Conservation (phyloP, 1,140 invertebrate species). For the Bombus breviceps region DNA sequence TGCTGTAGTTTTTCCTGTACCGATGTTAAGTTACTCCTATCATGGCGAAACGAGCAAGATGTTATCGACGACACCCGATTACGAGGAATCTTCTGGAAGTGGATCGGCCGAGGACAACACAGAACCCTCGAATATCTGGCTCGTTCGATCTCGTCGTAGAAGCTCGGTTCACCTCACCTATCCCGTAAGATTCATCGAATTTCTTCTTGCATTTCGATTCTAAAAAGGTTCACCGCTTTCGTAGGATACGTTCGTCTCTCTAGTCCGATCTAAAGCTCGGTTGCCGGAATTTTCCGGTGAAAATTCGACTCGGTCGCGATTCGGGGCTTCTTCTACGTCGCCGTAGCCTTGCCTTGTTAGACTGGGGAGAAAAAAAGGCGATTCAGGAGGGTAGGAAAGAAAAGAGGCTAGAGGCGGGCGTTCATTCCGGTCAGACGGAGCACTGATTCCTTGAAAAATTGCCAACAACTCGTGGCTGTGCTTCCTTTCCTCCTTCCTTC, state of each 20-base stretch:
- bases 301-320: slow-evolving; percentile 42
- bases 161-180: slow-evolving; percentile 2
- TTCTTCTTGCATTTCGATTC: slow-evolving; percentile 52
- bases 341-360: background rate
- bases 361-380: slow-evolving; percentile 11
- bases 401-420: slow-evolving; percentile 37
- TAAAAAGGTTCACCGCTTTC: slow-evolving; percentile 9
- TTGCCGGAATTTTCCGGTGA: slow-evolving; percentile 34
- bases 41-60: slow-evolving; percentile 37
- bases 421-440: slow-evolving; percentile 73
- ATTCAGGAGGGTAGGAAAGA: slow-evolving; percentile 20
- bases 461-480: slow-evolving; percentile 67
- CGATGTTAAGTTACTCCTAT: background rate
- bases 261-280: background rate
- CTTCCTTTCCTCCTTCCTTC: slow-evolving; percentile 30
- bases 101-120: slow-evolving; percentile 6
- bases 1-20: background rate
- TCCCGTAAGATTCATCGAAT: slow-evolving; percentile 56
- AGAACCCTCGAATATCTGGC: slow-evolving; percentile 45
- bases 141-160: slow-evolving; percentile 22
- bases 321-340: background rate
- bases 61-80: slow-evolving; percentile 51
- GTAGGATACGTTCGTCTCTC: slow-evolving; percentile 21
- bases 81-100: slow-evolving; percentile 37
- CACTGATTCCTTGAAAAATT: slow-evolving; percentile 77